Evolutionary conservation across 64 coral and sea anemone genomes (phyloP).

Genomic region (Pachyseris speciosa): DNA sequence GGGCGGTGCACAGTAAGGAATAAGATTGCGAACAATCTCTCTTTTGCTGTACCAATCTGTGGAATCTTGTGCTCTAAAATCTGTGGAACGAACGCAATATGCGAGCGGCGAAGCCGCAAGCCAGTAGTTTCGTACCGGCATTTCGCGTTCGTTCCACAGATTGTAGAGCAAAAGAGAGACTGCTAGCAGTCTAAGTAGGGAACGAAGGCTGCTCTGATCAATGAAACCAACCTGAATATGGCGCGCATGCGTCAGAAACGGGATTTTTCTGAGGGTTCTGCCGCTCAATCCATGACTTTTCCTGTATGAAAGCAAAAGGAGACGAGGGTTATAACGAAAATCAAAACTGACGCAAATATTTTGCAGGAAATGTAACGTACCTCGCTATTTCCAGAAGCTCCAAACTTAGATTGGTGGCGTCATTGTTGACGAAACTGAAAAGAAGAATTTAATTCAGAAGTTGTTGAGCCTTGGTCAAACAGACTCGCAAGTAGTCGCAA

Average conservation of each 20-base stretch:
- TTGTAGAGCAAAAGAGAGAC: no score
- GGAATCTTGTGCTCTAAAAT: no score
- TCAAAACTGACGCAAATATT: background rate
- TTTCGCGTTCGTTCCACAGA: no score
- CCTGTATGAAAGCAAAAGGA: conserved; percentile 26
- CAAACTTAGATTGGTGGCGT: conserved; percentile 87
- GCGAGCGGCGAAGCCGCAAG: no score
- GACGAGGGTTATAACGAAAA: background rate
- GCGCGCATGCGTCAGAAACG: conserved; percentile 95
- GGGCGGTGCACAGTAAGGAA: no score
- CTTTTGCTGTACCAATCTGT: no score
- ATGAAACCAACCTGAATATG: conserved; percentile 71
- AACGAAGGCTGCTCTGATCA: background rate
- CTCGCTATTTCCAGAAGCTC: conserved; percentile 85
- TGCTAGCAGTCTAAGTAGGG: no score
- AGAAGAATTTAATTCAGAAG: background rate
- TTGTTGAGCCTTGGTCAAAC: no score
- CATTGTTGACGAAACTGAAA: conserved; percentile 91
- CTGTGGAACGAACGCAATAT: no score
- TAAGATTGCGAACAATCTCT: no score
- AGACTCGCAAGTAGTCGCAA: no score
- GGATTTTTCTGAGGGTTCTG: conserved; percentile 93
- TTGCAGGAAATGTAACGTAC: conserved; percentile 30
- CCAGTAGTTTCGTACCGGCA: no score
- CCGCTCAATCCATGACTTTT: conserved; percentile 97